These are phyloP conservation scores for Polypterus senegalus DNA, from an alignment of 2,113 vertebrate species.

Conservation along the genomic window DNA sequence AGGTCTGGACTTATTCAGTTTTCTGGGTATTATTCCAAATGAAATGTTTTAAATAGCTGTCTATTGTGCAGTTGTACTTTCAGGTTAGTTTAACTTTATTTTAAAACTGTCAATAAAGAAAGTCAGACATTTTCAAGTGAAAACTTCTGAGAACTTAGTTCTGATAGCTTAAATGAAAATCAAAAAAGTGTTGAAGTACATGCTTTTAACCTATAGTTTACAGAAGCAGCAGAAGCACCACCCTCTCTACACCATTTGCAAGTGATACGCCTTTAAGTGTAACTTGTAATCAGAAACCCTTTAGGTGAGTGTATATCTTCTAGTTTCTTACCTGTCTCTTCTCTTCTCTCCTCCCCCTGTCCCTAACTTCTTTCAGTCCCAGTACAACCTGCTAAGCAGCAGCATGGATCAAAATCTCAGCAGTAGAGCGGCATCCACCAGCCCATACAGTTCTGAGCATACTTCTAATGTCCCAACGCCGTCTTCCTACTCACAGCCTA, in stretches of 20 bases:
- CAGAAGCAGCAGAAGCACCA: conserved; percentile 1
- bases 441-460: conserved; percentile 93
- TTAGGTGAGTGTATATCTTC: conserved; percentile 36
- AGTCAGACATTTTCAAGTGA: no score
- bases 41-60: no score
- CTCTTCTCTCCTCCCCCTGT: conserved; percentile 39
- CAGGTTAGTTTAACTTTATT: no score
- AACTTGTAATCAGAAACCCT: conserved; percentile 70
- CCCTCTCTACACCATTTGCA: conserved; percentile 23
- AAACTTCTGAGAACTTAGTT: no score
- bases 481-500: conserved; percentile 94
- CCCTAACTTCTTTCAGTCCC: conserved; percentile 64
- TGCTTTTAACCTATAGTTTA: no score
- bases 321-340: conserved; percentile 56
- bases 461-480: conserved; percentile 83
- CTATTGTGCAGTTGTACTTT: no score
- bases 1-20: no score
- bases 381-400: conserved; percentile 95
- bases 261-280: conserved; percentile 18
- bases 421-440: conserved; percentile 76
- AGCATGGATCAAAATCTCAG: conserved; percentile 93
- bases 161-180: no score
- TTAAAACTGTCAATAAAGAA: no score
- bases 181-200: no score
- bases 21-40: no score